These are phyloP conservation scores for Epinotia demarniana DNA, from an alignment of 2,888 invertebrate species.

Conservation along the genomic window DNA sequence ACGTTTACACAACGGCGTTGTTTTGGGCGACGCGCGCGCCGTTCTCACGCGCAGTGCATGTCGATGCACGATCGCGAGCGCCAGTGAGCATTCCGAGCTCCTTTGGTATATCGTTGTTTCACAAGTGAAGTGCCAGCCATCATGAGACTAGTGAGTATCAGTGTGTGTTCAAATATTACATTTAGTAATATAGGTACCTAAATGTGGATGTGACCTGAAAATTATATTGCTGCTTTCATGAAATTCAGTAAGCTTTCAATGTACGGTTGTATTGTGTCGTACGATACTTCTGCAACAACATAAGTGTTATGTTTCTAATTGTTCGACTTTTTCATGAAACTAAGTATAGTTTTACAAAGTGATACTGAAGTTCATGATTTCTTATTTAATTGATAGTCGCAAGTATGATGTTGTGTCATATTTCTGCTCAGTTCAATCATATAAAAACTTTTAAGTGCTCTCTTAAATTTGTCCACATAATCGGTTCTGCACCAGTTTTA, in stretches of 20 bases:
- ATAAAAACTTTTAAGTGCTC: neutral
- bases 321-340: neutral
- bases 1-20: slow-evolving; percentile 61
- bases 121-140: slow-evolving; percentile 52
- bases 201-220: neutral
- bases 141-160: slow-evolving; percentile 77
- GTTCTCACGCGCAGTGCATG: slow-evolving; percentile 54
- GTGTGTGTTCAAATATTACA: slow-evolving; percentile 52
- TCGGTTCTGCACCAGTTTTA: too few species aligned
- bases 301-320: neutral
- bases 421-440: neutral
- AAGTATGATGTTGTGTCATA: neutral
- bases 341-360: neutral
- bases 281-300: neutral
- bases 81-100: slow-evolving; percentile 46
- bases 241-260: slow-evolving; percentile 12
- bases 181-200: neutral
- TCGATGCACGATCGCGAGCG: slow-evolving; percentile 58
- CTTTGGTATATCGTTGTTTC: slow-evolving; percentile 27
- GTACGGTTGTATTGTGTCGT: neutral
- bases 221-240: slow-evolving; percentile 6
- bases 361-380: slow-evolving; percentile 5
- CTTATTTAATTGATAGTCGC: neutral
- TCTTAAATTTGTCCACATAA: neutral
- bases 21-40: slow-evolving; percentile 57